These are phyloP conservation scores for Ibidorhyncha struthersii DNA, from an alignment of 2,113 vertebrate genomes.

Conservation along the genomic window DNA sequence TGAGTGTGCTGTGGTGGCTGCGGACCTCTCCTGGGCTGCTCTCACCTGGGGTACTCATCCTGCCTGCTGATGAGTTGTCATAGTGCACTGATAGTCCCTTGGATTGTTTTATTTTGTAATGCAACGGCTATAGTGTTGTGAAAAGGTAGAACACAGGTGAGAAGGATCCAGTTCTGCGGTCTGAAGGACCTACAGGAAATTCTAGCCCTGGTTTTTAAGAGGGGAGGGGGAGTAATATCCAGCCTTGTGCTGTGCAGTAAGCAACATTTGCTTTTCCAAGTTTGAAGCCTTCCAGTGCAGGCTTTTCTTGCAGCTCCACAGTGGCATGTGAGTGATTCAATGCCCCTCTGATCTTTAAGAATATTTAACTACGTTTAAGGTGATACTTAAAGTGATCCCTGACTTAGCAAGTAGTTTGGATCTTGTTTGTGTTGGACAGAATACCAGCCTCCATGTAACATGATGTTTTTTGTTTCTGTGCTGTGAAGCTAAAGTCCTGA, in stretches of 20 bases:
- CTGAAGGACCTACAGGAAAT: background rate
- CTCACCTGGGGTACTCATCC: fast-evolving
- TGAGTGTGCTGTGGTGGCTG: fast-evolving
- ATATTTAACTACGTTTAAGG: background rate
- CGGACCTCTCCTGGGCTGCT: fast-evolving
- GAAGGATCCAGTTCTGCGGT: background rate
- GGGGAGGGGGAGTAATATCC: too few species aligned
- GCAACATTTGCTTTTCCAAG: fast-evolving
- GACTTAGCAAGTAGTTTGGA: background rate
- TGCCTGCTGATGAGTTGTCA: fast-evolving
- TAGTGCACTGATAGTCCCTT: fast-evolving
- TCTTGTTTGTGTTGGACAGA: background rate
- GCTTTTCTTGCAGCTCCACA: background rate
- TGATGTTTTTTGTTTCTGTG: background rate
- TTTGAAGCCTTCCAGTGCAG: background rate
- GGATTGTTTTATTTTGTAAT: fast-evolving
- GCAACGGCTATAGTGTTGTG: fast-evolving
- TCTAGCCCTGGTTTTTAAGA: background rate
- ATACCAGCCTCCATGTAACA: fast-evolving
- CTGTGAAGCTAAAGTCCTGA: background rate
- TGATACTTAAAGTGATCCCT: background rate
- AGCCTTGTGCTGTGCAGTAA: background rate
- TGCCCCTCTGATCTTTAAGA: background rate
- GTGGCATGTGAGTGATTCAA: background rate
- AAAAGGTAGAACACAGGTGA: fast-evolving